Base-by-base conservation (phyloP, 2,113 vertebrate genomes). In the Crotophaga sulcirostris region DNA sequence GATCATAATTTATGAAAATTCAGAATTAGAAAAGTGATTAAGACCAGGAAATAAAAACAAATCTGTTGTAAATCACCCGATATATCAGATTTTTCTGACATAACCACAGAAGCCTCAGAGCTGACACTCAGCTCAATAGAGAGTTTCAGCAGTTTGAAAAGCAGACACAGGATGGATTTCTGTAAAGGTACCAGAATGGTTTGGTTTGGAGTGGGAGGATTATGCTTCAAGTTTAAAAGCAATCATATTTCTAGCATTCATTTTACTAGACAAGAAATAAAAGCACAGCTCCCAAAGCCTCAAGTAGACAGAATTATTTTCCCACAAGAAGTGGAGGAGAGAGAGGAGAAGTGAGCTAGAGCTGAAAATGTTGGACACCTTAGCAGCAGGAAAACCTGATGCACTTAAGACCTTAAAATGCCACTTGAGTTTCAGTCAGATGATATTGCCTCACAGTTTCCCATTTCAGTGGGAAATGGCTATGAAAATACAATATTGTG, bases 11-110 rank as follows among this genome's bases (percentile, higher is more conserved):
- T 82, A 56, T 87, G 74, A 76, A 90, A 82, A 80, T 14, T 51
- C 88, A 6, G 25, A 25, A 74, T 66, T 42, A 80, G 42, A 86
- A 85, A 88, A 33, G 11, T 49, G 24, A 49, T 68, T 69, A 79
- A 88, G n/a, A 75, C n/a, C 62, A 66, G 31, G 70, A 91, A 94
- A 87, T 64, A 86, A 80, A 94, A 92, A 4, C 13, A 44, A 40
- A 44, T 47, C 34, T 73, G 7, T 56, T 78, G 44, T 36, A 56
- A 91, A 16, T 13, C 38, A 75, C 56, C 6, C 47, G 55, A 42
- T 67, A 59, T 8, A 42, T 91, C 42, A 78, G 28, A 51, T 75
- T 36, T 69, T 93, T 90, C 79, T 45, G 31, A 70, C 16, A 58
- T 38, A 74, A 84, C 7, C 1, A 2, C 9, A 3, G 55, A 78